These are phyloP conservation scores for Drosophila crucigera DNA, from an alignment of 2,888 invertebrate genomes.

Conservation along the genomic window DNA sequence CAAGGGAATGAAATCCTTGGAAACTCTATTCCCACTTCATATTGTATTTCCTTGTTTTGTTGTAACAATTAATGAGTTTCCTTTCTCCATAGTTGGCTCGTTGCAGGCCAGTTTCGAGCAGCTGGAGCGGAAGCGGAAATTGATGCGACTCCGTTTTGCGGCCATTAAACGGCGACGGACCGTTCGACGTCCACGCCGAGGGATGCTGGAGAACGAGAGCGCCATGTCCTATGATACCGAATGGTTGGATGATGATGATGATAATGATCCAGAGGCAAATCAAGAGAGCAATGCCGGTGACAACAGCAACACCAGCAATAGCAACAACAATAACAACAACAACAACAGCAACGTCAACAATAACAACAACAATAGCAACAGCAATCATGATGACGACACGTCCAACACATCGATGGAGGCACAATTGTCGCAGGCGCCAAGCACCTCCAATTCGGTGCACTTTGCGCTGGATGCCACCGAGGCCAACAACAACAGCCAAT, in stretches of 20 bases:
- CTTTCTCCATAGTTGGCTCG: conserved; percentile 41
- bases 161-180: conserved; percentile 53
- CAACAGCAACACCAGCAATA: conserved; percentile 14
- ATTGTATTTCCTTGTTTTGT: not conserved
- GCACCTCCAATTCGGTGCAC: conserved; percentile 63
- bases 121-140: conserved; percentile 62
- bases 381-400: conserved; percentile 41
- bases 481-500: conserved; percentile 51
- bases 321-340: conserved; percentile 10
- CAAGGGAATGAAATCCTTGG: not conserved
- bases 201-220: conserved; percentile 47
- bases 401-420: conserved; percentile 74
- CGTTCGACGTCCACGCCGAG: conserved; percentile 18
- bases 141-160: conserved; percentile 37
- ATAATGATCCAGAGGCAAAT: conserved; percentile 1
- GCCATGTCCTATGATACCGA: conserved; percentile 46
- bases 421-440: conserved; percentile 69
- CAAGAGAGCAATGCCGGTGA: conserved; percentile 23
- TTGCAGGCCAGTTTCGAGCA: conserved; percentile 48
- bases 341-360: conserved; percentile 2
- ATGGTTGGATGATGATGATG: conserved; percentile 37
- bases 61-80: not conserved
- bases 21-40: not conserved
- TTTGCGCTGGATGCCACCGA: conserved; percentile 49
- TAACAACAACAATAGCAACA: conserved; percentile 6